Percentiles rank a stretch among this genome's conserved stretches.
phyloP scores from a whole-genome alignment of 2,113 vertebrate species.

The Rallus limicola region DNA sequence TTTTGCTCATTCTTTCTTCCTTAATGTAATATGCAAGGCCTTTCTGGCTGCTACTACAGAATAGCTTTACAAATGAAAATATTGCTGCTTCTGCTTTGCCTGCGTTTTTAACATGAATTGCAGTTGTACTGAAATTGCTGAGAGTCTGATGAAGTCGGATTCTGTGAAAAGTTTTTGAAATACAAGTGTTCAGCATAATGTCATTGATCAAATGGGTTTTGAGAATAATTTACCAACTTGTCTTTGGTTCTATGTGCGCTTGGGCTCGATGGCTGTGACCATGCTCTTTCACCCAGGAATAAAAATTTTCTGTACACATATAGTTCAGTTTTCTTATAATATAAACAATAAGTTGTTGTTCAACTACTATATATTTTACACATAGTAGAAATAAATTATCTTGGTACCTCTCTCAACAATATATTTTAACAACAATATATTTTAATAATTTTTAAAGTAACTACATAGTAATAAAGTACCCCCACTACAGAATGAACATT shows the following conservation, averaged over 20 bases:
- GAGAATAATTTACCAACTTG: background rate
- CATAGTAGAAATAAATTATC: background rate
- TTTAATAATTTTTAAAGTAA: background rate
- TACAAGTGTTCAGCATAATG: background rate
- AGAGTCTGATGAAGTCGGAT: background rate
- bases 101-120: background rate
- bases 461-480: background rate
- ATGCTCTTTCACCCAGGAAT: background rate
- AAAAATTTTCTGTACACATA: background rate
- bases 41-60: background rate
- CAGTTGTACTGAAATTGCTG: background rate
- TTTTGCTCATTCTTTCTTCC: background rate
- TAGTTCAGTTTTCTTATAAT: background rate
- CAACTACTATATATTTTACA: background rate
- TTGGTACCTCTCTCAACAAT: background rate
- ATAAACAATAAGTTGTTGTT: background rate
- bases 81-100: background rate
- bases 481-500: background rate
- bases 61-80: slow-evolving; percentile 10
- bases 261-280: background rate
- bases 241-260: background rate
- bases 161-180: background rate
- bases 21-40: background rate
- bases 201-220: background rate
- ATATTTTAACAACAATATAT: background rate